Base-by-base conservation (phyloP, 2,888 invertebrate species). In the Tillus elongatus region DNA sequence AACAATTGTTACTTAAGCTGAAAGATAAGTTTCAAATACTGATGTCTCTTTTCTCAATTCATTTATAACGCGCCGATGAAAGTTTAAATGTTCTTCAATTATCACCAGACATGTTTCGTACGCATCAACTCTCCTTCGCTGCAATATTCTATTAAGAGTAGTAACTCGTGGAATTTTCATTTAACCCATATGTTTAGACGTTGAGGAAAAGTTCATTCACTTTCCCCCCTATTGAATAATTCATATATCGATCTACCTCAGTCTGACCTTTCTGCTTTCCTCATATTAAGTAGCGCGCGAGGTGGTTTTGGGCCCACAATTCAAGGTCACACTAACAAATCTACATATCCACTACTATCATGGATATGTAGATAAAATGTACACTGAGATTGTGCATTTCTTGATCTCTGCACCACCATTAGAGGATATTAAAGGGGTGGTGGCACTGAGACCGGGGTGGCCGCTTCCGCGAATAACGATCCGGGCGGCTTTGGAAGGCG, bases 141-240 rank as follows among this genome's bases (percentile, higher is more conserved):
- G n/a, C n/a, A n/a, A n/a, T n/a, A n/a, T n/a, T n/a, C n/a, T n/a
- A n/a, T n/a, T n/a, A n/a, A n/a, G n/a, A n/a, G n/a, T n/a, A 11
- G 9, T 29, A 8, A 6, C 8, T 6, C 9, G 30, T 37, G 40
- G 38, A 43, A 47, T 58, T 57, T 54, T 58, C 57, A 60, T 60
- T 58, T 59, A 60, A 58, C 59, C 60, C 61, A 61, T 58, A 60
- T 61, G 61, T 61, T 59, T 57, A 54, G 56, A 53, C 51, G 50
- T 51, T 50, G 54, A 54, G 57, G 56, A 59, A 57, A 62, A 64
- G 64, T 65, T 65, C 64, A 62, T 64, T 65, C 64, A 65, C 64
- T 65, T 64, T 63, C 64, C 61, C n/a, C 60, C 62, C 63, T 63
- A 64, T 64, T 65, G 64, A 65, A 65, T 65, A 63, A 65, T 65